Evolutionary conservation across 1,140 invertebrate genomes (phyloP).

Genomic region (Brachionus manjavacas): DNA sequence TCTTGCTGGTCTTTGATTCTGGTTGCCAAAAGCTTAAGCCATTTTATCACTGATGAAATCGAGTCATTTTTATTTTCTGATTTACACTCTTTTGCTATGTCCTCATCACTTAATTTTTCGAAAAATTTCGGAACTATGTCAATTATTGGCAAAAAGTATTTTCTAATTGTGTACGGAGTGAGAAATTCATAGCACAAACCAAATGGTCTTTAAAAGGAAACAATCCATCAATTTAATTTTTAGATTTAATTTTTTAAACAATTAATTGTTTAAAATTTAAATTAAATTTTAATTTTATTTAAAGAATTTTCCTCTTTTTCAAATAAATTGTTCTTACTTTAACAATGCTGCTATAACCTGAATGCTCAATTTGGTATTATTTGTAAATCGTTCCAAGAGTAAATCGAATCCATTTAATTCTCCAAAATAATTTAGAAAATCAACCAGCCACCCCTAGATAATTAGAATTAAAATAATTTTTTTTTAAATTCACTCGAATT

Average conservation of each 20-base stretch:
- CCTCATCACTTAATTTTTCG: slow-evolving; percentile 90
- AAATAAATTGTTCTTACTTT: slow-evolving; percentile 50
- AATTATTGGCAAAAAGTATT: slow-evolving; percentile 86
- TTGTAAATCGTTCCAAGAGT: slow-evolving; percentile 72
- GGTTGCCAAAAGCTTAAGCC: slow-evolving; percentile 75
- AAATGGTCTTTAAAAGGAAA: slow-evolving; percentile 67
- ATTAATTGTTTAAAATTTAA: slow-evolving; percentile 8
- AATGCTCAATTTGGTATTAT: slow-evolving; percentile 67
- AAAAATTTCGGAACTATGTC: slow-evolving; percentile 61
- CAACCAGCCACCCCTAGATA: slow-evolving; percentile 81
- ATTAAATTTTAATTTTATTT: too few relatives aligned
- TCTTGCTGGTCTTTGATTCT: slow-evolving; percentile 74
- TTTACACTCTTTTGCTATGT: slow-evolving; percentile 90
- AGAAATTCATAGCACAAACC: slow-evolving; percentile 84
- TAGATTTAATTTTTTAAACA: background rate
- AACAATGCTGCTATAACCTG: slow-evolving; percentile 76
- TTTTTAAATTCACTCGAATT: too few relatives aligned
- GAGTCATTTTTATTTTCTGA: slow-evolving; percentile 69
- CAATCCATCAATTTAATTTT: too few relatives aligned
- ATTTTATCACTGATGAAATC: slow-evolving; percentile 55
- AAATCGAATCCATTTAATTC: slow-evolving; percentile 79
- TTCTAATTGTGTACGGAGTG: slow-evolving; percentile 79
- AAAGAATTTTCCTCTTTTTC: too few relatives aligned
- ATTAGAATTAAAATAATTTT: background rate
- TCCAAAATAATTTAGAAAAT: slow-evolving; percentile 90